A percentile compares a stretch with the other conserved stretches of the same genome.
Evolutionary conservation across 2,888 invertebrate genomes (phyloP).

Genomic region (Drosophila helvetica): DNA sequence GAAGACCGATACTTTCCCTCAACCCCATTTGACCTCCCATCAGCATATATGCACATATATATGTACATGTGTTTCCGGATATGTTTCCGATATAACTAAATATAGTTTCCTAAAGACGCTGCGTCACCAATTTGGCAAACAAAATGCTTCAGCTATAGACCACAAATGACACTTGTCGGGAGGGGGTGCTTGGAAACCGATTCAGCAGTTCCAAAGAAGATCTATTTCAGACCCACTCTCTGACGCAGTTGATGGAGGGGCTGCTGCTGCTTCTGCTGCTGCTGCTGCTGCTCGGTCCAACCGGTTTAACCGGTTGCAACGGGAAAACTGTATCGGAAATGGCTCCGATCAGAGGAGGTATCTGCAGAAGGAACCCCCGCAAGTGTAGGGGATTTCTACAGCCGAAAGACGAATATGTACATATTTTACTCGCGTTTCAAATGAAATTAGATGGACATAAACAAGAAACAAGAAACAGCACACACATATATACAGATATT

Average conservation of each 20-base stretch:
- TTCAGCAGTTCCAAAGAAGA: conserved; percentile 46
- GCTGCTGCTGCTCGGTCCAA: neutral
- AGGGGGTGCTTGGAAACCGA: conserved; percentile 35
- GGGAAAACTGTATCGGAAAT: conserved; percentile 4
- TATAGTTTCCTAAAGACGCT: neutral
- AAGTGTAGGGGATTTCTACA: too few relatives aligned
- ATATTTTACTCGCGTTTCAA: conserved; percentile 3
- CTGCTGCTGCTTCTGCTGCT: neutral
- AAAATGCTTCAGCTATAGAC: neutral
- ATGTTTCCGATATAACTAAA: neutral
- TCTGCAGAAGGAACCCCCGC: too few relatives aligned
- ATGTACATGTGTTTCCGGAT: too few relatives aligned
- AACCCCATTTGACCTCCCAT: neutral
- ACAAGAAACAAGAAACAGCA: conserved; percentile 31
- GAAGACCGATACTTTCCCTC: neutral
- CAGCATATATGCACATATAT: too few relatives aligned
- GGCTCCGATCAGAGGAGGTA: neutral
- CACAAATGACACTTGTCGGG: neutral
- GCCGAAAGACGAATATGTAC: neutral
- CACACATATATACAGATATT: neutral
- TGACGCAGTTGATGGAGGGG: conserved; percentile 45
- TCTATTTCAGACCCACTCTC: conserved; percentile 52
- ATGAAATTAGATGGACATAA: too few relatives aligned
- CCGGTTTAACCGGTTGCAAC: conserved; percentile 41
- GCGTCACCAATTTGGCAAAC: neutral